Percentiles rank a stretch among this genome's conserved stretches.
phyloP scores from a whole-genome alignment of 1,140 invertebrate species.

The Pachypeltis micranthus region DNA sequence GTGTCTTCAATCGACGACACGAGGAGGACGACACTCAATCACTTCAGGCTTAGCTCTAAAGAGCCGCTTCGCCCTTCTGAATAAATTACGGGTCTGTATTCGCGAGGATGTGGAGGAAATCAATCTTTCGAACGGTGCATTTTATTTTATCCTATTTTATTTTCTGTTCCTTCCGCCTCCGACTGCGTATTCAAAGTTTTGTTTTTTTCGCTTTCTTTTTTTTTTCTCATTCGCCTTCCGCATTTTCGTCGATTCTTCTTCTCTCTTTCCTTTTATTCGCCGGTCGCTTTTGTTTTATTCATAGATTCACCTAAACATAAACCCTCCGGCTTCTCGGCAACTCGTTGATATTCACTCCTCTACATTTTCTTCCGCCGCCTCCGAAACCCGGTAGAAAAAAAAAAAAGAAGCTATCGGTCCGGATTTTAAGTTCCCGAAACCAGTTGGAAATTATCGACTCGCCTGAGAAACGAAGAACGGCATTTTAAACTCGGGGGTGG shows the following conservation, averaged over 20 bases:
- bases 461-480: no score
- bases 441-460: no score
- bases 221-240: not conserved
- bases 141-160: no score
- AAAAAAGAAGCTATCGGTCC: no score
- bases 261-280: no score
- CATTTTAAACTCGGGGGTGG: no score
- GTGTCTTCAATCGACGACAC: not conserved
- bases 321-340: not conserved
- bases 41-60: not conserved
- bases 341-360: conserved; percentile 9
- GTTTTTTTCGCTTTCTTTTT: not conserved
- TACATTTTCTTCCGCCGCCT: not conserved
- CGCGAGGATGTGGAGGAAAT: conserved; percentile 7
- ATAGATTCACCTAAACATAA: conserved; percentile 11
- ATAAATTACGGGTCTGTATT: conserved; percentile 19
- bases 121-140: conserved; percentile 14
- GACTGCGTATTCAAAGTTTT: conserved; percentile 1
- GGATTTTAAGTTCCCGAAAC: no score
- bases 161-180: not conserved
- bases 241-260: not conserved
- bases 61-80: not conserved
- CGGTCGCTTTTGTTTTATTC: conserved; percentile 18
- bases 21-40: not conserved
- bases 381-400: no score